Base-by-base conservation (phyloP, 2,888 invertebrate genomes). In the Disparrhopalites patrizii region DNA sequence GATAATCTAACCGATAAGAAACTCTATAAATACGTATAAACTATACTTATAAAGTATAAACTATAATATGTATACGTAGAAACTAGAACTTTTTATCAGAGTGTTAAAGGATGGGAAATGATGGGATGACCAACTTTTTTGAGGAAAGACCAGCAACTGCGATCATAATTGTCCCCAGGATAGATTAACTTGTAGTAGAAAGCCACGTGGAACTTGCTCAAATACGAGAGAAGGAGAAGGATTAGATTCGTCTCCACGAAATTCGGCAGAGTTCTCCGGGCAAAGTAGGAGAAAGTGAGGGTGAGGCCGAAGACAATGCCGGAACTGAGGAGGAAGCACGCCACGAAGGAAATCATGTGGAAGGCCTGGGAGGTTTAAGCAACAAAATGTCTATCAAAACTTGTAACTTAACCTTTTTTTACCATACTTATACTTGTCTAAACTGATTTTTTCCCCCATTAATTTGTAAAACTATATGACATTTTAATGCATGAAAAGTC, bases 181-280 rank as follows among this genome's bases (percentile, higher is more conserved):
- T 56, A 33, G 15, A 64, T 64, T 5, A 64, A 36, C 33, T 64
- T 56, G 51, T 64, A 40, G 36, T 57, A 64, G 20, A 56, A 57
- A n/a, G 47, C 23, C n/a, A 64, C n/a, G n/a, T 64, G 64, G 27
- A 47, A 64, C 18, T 64, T 64, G 36, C 64, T 64, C 28, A 64
- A 23, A 15, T 56, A 57, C 15, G 64, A 57, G 23, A 64, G 52
- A 25, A 64, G 23, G 8, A n/a, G 15, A 7, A 64, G 57, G 36
- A 57, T 25, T 5, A 64, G 13, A 23, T n/a, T 15, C 10, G 47
- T 64, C 47, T 56, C 23, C 25, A 57, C 15, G 20, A 23, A 57
- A 3, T 38, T n/a, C 1, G 50, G 57, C 20, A 57, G 57, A 2
- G 18, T 5, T 1, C 25, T 23, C 1, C 30, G 36, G 3, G 23